Evolutionary conservation across 2,113 vertebrate species (phyloP).

Genomic region (Gavia stellata): DNA sequence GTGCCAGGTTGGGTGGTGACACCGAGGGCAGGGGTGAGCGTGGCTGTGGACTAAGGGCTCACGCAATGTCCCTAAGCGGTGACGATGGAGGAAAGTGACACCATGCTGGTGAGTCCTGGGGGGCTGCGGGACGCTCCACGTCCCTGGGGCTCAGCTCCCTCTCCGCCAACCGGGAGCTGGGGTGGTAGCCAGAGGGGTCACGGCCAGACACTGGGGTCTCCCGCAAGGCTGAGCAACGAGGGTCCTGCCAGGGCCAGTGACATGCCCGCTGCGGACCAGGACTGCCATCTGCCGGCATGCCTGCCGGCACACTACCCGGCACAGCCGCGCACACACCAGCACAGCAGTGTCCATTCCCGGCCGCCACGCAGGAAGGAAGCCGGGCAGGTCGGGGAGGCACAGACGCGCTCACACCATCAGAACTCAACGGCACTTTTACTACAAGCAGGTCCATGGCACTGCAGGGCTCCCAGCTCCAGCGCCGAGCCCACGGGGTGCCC

Average conservation of each 20-base stretch:
- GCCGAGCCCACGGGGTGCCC: fast-evolving
- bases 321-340: not conserved
- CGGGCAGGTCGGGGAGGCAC: not conserved
- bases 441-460: fast-evolving
- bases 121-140: fast-evolving
- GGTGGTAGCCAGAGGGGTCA: not conserved
- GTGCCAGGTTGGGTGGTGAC: fast-evolving
- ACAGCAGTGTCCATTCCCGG: not conserved
- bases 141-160: fast-evolving
- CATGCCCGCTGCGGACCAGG: fast-evolving
- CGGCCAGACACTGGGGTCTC: not conserved
- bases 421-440: not conserved
- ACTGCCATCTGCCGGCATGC: not conserved
- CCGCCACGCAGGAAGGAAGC: not conserved
- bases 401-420: fast-evolving
- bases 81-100: not conserved
- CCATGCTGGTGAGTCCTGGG: fast-evolving
- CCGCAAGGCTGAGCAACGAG: fast-evolving
- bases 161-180: fast-evolving
- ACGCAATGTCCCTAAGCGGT: fast-evolving
- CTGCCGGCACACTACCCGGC: not conserved
- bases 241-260: not conserved
- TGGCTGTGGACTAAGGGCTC: not conserved
- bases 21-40: not conserved
- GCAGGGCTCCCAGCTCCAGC: fast-evolving